Evolutionary conservation across 2,888 invertebrate species (phyloP).

Genomic region (Argyresthia goedartella): DNA sequence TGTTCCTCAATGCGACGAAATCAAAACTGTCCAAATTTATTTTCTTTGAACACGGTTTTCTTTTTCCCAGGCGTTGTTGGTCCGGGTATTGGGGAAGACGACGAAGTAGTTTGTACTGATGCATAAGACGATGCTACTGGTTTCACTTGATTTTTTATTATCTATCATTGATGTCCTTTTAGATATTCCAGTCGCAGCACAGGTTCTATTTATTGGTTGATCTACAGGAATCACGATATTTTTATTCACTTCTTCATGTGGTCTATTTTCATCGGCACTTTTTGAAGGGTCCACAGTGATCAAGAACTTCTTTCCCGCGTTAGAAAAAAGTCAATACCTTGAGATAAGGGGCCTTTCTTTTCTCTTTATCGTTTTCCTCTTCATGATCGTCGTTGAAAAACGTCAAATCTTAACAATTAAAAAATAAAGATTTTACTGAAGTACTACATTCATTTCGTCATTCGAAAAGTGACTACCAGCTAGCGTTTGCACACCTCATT

Average conservation of each 20-base stretch:
- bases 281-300: background rate
- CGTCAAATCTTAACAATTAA: too few relatives aligned
- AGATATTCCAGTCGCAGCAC: conserved; percentile 6
- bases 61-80: conserved; percentile 6
- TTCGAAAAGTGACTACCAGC: too few relatives aligned
- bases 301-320: conserved; percentile 7
- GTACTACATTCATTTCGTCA: too few relatives aligned
- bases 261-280: background rate
- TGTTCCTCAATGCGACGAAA: background rate
- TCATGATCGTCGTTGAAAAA: background rate
- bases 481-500: too few relatives aligned
- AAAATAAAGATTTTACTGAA: too few relatives aligned
- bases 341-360: conserved; percentile 7
- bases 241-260: background rate
- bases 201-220: conserved; percentile 5
- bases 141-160: conserved; percentile 5
- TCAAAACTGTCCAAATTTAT: background rate
- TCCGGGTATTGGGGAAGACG: background rate
- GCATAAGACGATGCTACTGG: too few relatives aligned
- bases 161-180: conserved; percentile 3
- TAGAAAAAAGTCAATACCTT: conserved; percentile 10
- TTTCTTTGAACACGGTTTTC: background rate
- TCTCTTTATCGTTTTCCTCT: background rate
- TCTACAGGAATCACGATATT: conserved; percentile 1
- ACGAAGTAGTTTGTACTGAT: background rate